phyloP scores from a whole-genome alignment of 2,888 invertebrate species.

The Timema podura region DNA sequence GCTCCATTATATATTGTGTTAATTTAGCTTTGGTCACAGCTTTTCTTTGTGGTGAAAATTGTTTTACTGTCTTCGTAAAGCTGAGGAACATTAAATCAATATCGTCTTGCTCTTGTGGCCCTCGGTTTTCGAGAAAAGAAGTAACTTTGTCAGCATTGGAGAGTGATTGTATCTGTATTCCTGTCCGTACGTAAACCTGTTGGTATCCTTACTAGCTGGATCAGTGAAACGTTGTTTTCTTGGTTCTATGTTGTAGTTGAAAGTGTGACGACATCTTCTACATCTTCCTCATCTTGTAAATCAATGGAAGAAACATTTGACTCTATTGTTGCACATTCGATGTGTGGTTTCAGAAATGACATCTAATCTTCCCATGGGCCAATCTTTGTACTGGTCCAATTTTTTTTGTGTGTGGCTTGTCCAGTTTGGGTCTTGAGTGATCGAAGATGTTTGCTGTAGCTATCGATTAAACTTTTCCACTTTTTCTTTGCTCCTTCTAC shows the following conservation, averaged over 20 bases:
- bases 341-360: background rate
- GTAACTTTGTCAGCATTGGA: background rate
- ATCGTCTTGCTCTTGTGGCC: background rate
- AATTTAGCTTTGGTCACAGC: background rate
- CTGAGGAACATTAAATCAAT: background rate
- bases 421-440: background rate
- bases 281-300: background rate
- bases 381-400: background rate
- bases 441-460: background rate
- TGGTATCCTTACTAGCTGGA: too few species aligned
- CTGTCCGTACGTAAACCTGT: too few species aligned
- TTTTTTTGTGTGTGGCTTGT: background rate
- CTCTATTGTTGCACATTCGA: background rate
- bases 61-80: background rate
- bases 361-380: background rate
- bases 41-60: slow-evolving; percentile 2
- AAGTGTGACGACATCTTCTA: background rate
- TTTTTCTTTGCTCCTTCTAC: background rate
- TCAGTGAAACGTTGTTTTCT: too few species aligned
- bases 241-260: too few species aligned
- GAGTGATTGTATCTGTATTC: too few species aligned
- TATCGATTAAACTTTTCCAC: slow-evolving; percentile 4
- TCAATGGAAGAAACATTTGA: background rate
- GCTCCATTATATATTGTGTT: background rate
- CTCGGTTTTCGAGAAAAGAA: background rate